Conservation (phyloP, 2,113 vertebrate genomes). For the Thalassoma bifasciatum region DNA sequence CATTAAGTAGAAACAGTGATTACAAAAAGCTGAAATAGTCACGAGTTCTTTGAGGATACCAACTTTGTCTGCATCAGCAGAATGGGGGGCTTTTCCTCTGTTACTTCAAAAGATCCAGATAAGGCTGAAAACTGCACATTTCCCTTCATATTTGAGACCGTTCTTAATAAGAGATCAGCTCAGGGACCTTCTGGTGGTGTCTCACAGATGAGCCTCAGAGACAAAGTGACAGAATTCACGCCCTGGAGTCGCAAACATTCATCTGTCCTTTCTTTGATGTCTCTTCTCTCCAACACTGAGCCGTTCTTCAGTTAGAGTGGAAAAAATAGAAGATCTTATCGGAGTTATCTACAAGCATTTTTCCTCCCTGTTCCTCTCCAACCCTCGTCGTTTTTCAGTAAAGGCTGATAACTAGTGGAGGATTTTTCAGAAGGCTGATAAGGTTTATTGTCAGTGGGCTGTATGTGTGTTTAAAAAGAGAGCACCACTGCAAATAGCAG, state of each 20-base stretch:
- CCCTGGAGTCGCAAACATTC: not conserved
- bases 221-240: not conserved
- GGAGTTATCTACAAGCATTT: not conserved
- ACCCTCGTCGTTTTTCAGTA: not conserved
- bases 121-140: not conserved
- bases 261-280: not conserved
- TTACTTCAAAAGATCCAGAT: not conserved
- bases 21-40: no score
- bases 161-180: not conserved
- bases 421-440: not conserved
- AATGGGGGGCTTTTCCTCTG: not conserved
- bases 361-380: not conserved
- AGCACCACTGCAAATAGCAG: no score
- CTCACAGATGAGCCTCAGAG: not conserved
- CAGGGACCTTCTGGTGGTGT: not conserved
- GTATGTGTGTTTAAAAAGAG: not conserved
- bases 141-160: not conserved
- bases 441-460: not conserved
- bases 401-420: not conserved
- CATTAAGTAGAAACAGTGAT: no score
- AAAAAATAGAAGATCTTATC: not conserved
- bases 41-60: no score
- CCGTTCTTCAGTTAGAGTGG: not conserved
- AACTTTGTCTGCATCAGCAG: not conserved
- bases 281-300: not conserved